phyloP scores from a whole-genome alignment of 2,797 vertebrate species.

The Cetoscarus ocellatus region DNA sequence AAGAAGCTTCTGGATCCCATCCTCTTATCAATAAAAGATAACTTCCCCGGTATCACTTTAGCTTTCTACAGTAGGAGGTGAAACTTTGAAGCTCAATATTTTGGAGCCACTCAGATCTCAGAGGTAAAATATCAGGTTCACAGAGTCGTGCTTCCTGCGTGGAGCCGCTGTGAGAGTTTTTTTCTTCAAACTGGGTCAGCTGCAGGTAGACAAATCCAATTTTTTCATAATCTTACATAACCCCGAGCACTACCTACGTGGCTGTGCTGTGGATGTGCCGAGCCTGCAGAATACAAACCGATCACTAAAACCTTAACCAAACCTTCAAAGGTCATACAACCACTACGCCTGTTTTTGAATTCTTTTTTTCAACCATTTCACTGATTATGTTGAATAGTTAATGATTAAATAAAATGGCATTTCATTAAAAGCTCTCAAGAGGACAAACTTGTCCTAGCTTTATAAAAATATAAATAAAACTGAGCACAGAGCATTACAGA shows the following conservation, averaged over 20 bases:
- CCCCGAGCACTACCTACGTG: conserved; percentile 24
- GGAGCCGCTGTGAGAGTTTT: conserved; percentile 28
- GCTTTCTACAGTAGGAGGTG: conserved; percentile 1
- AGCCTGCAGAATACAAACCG: conserved; percentile 45
- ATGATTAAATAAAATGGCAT: no score
- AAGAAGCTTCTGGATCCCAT: neutral
- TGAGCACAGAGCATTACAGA: no score
- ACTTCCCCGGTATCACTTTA: neutral
- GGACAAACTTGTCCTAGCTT: no score
- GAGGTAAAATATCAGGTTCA: conserved; percentile 2
- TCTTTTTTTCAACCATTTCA: no score
- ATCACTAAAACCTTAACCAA: conserved; percentile 37
- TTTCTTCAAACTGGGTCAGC: conserved; percentile 54
- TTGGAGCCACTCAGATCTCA: conserved; percentile 26
- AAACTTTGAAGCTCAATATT: conserved; percentile 22
- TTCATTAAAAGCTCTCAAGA: no score
- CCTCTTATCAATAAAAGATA: conserved; percentile 6
- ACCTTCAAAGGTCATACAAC: conserved; percentile 17
- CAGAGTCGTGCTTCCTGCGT: conserved; percentile 16
- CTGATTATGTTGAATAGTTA: no score
- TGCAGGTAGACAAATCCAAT: conserved; percentile 52
- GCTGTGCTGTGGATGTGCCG: conserved; percentile 33
- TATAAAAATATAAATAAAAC: no score
- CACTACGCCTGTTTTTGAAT: neutral
- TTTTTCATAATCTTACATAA: conserved; percentile 51